Evolutionary conservation across 2,797 vertebrate genomes (phyloP), one percentile per base, ranked within the genome.

Genomic region (Tamandua tetradactyla): DNA sequence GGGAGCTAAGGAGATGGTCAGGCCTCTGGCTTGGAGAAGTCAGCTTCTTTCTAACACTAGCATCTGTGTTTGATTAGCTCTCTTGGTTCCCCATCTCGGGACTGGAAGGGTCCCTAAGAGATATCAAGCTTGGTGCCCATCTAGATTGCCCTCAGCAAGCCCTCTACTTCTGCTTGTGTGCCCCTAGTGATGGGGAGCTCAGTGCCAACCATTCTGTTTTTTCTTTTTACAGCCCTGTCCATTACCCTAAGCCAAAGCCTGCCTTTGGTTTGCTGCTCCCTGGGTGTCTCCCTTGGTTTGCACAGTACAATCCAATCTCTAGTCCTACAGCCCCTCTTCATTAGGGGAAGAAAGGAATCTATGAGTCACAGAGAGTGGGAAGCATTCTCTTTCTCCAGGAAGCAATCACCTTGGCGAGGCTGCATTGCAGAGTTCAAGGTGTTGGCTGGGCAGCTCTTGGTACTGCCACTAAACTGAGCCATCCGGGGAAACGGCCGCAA

Each of bases 361-460:
- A 5, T 49, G 40, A 22, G 25, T 12, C 5, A 0, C 66, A 61
- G 78, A 68, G 18, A 17, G 49, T 1, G 2, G 18, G 44, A 4
- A 25, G 2, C 3, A 0, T 15, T 32, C 14, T 15, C 55, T 25
- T 78, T 74, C 30, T 44, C n/a, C 8, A n/a, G 40, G 32, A 32
- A 17, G 64, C 30, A 23, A 8, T n/a, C 42, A 37, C 25, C 1
- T 7, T 0, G 32, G n/a, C 22, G 52, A 37, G 30, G 1, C 7
- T 2, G 47, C 40, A 3, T 9, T 62, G 35, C 62, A 32, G 32
- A 35, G 75, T 12, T 59, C 35, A 22, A 52, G 49, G 35, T 14
- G 0, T 7, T 2, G 0, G 17, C n/a, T 18, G 52, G 49, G 11
- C 17, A 18, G 0, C n/a, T 0, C 5, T 9, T 3, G 6, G 25